phyloP scores from a whole-genome alignment of 2,888 invertebrate genomes.

The Archips xylosteana region DNA sequence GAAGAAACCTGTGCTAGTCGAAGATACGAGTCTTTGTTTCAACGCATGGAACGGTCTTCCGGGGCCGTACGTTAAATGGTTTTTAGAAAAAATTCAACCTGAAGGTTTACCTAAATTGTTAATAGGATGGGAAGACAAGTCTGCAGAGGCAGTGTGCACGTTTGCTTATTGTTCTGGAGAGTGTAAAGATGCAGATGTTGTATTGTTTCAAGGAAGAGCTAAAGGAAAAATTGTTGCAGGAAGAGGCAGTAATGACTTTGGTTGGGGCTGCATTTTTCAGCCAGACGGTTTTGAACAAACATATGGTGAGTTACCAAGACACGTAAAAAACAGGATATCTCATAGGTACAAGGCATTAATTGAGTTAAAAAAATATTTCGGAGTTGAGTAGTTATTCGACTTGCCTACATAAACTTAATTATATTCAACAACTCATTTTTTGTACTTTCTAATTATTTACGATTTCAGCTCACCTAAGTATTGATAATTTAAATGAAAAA shows the following conservation, averaged over 20 bases:
- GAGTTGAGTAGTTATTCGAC: neutral
- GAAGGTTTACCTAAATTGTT: constrained; percentile 92
- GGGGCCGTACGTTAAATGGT: constrained; percentile 98
- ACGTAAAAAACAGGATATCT: constrained; percentile 96
- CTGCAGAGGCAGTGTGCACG: constrained; percentile 96
- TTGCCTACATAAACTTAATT: neutral
- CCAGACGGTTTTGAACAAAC: constrained; percentile 92
- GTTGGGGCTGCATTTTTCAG: constrained; percentile 99
- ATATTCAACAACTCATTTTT: neutral
- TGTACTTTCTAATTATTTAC: neutral
- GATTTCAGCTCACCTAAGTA: no score
- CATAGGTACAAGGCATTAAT: constrained; percentile 95
- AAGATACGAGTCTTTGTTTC: constrained; percentile 98
- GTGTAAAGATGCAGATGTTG: constrained; percentile 82
- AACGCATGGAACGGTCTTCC: constrained; percentile 97
- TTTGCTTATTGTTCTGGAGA: constrained; percentile 92
- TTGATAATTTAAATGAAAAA: no score
- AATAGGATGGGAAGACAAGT: constrained; percentile 95
- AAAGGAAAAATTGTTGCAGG: constrained; percentile 95
- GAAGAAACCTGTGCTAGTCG: constrained; percentile 94
- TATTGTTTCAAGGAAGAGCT: constrained; percentile 93
- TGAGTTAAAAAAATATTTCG: constrained; percentile 87
- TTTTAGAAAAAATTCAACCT: constrained; percentile 95
- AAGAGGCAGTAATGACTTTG: constrained; percentile 94
- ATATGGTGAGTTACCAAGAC: constrained; percentile 95